Conservation (phyloP, 2,888 invertebrate species). For the Pachliopta kotzebuea region DNA sequence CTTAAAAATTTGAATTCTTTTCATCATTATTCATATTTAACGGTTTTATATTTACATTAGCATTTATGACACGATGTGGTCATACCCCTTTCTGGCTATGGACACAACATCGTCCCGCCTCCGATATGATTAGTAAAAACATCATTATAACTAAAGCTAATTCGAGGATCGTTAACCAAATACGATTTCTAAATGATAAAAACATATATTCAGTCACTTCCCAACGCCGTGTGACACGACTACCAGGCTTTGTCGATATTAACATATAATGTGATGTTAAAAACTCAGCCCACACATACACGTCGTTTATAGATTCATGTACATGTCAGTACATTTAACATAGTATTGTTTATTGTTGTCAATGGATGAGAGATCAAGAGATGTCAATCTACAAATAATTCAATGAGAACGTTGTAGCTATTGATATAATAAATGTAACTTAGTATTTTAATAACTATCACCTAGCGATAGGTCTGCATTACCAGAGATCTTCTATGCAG, state of each 20-base stretch:
- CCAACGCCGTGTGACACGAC: slow-evolving; percentile 7
- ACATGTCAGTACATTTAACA: not conserved
- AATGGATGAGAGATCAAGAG: not conserved
- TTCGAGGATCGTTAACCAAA: slow-evolving; percentile 3
- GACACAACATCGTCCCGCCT: not conserved
- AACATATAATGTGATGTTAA: slow-evolving; percentile 22
- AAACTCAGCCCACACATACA: slow-evolving; percentile 5
- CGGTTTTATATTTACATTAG: not conserved
- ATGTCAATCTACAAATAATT: not conserved
- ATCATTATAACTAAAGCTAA: slow-evolving; percentile 2
- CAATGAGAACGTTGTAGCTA: not conserved
- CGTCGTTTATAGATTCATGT: not conserved
- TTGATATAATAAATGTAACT: not conserved
- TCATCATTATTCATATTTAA: not conserved
- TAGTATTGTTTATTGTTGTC: not conserved
- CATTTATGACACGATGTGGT: not conserved
- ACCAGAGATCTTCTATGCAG: too few species aligned
- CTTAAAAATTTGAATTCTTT: not conserved
- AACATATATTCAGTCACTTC: slow-evolving; percentile 6
- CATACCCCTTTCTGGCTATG: not conserved
- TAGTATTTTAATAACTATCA: too few species aligned
- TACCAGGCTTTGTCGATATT: slow-evolving; percentile 10
- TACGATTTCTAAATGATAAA: slow-evolving; percentile 20
- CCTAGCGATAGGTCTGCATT: too few species aligned
- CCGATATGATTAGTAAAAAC: not conserved